Evolutionary conservation across 2,797 vertebrate genomes (phyloP).

Genomic region (Anguilla obscura): DNA sequence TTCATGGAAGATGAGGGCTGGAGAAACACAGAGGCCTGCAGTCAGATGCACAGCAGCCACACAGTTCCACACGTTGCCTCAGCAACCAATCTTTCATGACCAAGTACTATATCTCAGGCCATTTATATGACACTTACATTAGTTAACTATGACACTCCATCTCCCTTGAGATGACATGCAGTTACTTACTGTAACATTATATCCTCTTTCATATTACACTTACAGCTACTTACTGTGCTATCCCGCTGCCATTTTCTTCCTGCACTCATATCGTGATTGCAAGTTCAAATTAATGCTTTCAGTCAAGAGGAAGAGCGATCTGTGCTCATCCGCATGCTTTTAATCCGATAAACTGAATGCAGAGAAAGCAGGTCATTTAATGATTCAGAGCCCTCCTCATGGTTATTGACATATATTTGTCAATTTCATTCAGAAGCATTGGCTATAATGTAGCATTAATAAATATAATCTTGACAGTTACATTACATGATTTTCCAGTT

Average conservation of each 20-base stretch:
- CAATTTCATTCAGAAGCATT: neutral
- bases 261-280: neutral
- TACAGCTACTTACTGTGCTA: neutral
- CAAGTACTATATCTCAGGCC: neutral
- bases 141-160: neutral
- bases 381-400: neutral
- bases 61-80: conserved; percentile 1
- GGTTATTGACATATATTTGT: neutral
- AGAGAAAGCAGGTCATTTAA: neutral
- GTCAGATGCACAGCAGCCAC: conserved; percentile 46
- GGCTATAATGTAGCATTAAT: too few relatives aligned
- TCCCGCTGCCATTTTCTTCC: neutral
- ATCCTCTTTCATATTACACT: neutral
- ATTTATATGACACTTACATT: neutral
- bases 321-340: neutral
- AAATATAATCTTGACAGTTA: too few relatives aligned
- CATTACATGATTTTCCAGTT: too few relatives aligned
- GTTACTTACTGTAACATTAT: neutral
- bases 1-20: conserved; percentile 94
- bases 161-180: neutral
- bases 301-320: neutral
- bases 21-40: conserved; percentile 56
- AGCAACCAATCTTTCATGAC: neutral
- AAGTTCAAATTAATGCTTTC: neutral
- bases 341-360: neutral